Conservation (phyloP, 2,888 invertebrate genomes). For the Epinotia bilunana region DNA sequence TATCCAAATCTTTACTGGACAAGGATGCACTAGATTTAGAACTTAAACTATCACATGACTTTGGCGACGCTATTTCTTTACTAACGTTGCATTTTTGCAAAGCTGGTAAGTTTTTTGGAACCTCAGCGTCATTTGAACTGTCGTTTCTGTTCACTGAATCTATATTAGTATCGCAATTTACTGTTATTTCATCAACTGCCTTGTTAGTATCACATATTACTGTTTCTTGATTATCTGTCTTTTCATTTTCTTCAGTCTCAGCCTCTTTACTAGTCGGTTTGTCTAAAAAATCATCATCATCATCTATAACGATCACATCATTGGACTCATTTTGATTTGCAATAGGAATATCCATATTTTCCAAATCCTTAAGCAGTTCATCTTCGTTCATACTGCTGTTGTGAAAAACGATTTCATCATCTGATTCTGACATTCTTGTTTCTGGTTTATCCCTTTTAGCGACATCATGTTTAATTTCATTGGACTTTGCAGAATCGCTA, state of each 20-base stretch:
- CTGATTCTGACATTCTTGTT: constrained; percentile 51
- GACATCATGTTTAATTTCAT: constrained; percentile 4
- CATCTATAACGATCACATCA: constrained; percentile 35
- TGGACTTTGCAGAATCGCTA: constrained; percentile 20
- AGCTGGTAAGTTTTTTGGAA: constrained; percentile 41
- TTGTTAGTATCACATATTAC: constrained; percentile 8
- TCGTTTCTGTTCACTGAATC: neutral
- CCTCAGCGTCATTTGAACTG: constrained; percentile 12
- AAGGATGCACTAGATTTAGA: constrained; percentile 28
- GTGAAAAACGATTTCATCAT: constrained; percentile 52
- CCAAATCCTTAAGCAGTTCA: constrained; percentile 60
- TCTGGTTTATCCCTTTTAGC: neutral
- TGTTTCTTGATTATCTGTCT: neutral
- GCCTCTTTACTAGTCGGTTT: neutral
- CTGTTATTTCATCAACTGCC: constrained; percentile 31
- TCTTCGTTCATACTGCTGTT: constrained; percentile 60
- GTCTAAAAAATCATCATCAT: constrained; percentile 35
- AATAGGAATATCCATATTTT: constrained; percentile 66
- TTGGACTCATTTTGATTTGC: constrained; percentile 37
- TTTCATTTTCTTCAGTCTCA: neutral
- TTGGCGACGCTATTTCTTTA: constrained; percentile 37
- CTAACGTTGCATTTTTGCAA: constrained; percentile 44
- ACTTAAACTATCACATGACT: constrained; percentile 40
- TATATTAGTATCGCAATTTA: neutral
- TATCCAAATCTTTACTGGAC: constrained; percentile 47